These are phyloP conservation scores for Diachasma alloeum DNA, from an alignment of 1,140 invertebrate species.

Conservation along the genomic window DNA sequence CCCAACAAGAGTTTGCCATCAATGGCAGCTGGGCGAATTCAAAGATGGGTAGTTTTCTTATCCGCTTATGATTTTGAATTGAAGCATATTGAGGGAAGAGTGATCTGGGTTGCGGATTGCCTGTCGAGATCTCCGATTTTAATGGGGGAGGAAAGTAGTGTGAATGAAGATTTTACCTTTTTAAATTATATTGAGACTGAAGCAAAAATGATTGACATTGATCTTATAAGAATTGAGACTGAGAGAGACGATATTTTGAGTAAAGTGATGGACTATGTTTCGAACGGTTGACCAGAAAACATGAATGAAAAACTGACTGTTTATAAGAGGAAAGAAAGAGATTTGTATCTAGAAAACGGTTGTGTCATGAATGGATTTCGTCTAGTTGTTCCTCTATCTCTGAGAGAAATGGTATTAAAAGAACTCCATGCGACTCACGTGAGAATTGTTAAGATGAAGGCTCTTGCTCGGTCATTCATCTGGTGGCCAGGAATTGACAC, in stretches of 20 bases:
- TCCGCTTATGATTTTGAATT: slow-evolving; percentile 1
- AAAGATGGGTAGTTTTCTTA: not conserved
- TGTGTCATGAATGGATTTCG: slow-evolving; percentile 28
- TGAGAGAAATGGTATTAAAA: slow-evolving; percentile 14
- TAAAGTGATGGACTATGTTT: slow-evolving; percentile 27
- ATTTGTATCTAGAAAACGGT: slow-evolving; percentile 37
- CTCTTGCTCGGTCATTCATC: slow-evolving; percentile 40
- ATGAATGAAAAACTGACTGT: slow-evolving; percentile 14
- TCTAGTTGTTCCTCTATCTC: not conserved
- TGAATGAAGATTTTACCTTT: slow-evolving; percentile 18
- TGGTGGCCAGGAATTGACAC: slow-evolving; percentile 50
- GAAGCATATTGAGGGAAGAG: not conserved
- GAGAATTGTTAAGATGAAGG: slow-evolving; percentile 45
- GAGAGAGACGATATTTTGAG: slow-evolving; percentile 21
- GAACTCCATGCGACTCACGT: slow-evolving; percentile 20
- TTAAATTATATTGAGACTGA: slow-evolving; percentile 21
- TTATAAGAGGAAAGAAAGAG: slow-evolving; percentile 27
- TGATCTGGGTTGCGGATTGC: not conserved
- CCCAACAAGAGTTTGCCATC: not conserved
- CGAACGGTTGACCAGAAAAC: slow-evolving; percentile 28
- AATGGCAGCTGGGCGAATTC: not conserved
- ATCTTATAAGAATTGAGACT: slow-evolving; percentile 14
- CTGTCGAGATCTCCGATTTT: not conserved
- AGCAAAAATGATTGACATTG: slow-evolving; percentile 13
- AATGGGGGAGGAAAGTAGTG: not conserved